Conservation (phyloP, 2,888 invertebrate genomes). For the Dryococelus australis region DNA sequence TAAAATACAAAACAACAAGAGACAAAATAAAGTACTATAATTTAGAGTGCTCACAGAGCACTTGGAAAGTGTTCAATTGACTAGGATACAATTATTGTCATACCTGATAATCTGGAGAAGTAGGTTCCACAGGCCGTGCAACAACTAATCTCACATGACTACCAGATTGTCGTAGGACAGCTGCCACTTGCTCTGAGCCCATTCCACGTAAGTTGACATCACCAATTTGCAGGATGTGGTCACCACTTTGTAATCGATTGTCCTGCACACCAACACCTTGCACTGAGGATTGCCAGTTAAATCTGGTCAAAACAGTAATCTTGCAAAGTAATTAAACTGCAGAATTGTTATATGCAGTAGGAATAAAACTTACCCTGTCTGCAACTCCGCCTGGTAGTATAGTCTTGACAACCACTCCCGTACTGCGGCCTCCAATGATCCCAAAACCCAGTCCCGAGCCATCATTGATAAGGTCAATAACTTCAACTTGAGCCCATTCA, state of each 20-base stretch:
- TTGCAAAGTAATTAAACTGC: too few species aligned
- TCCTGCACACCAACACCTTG: conserved; percentile 69
- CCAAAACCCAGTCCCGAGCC: conserved; percentile 98
- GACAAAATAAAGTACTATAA: too few species aligned
- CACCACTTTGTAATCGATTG: conserved; percentile 93
- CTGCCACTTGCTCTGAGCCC: conserved; percentile 96
- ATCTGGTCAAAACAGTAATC: neutral
- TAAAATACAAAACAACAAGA: too few species aligned
- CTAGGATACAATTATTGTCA: conserved; percentile 47
- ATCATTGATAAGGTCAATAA: conserved; percentile 96
- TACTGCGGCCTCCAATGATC: conserved; percentile 96
- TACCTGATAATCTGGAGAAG: conserved; percentile 75
- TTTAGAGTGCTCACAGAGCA: too few species aligned
- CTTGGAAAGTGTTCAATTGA: too few species aligned
- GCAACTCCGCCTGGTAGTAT: conserved; percentile 97
- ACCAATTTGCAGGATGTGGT: conserved; percentile 96
- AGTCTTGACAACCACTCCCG: conserved; percentile 99
- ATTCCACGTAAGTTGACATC: conserved; percentile 95
- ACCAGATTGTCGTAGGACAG: conserved; percentile 93
- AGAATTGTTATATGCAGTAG: too few species aligned
- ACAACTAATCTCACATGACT: conserved; percentile 94
- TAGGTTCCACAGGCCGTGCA: conserved; percentile 87
- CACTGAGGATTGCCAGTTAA: neutral
- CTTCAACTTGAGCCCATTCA: conserved; percentile 99
- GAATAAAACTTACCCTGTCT: conserved; percentile 76